phyloP scores from a whole-genome alignment of 2,888 invertebrate species.

The Tolmerus cingulatus region DNA sequence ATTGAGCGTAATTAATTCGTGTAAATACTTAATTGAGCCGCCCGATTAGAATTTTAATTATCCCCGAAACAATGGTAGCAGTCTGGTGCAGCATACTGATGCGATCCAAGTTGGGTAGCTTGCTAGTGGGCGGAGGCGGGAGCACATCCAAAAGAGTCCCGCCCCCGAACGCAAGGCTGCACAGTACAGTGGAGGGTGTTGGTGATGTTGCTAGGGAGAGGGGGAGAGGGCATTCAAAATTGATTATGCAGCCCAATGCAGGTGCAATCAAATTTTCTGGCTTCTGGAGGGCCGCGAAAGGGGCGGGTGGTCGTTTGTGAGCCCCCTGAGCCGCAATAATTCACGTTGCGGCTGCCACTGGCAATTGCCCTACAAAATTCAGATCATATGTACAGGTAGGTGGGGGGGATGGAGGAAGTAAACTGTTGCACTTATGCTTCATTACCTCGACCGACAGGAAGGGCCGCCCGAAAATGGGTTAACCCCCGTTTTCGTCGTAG shows the following conservation, averaged over 20 bases:
- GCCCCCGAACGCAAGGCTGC: neutral
- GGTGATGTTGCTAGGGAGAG: neutral
- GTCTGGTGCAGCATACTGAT: neutral
- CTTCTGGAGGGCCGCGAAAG: neutral
- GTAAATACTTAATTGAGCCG: constrained; percentile 40
- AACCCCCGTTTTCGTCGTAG: neutral
- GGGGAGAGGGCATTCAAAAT: neutral
- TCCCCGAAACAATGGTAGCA: constrained; percentile 23
- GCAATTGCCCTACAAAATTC: constrained; percentile 1
- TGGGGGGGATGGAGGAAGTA: neutral
- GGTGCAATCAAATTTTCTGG: neutral
- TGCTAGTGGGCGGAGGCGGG: neutral
- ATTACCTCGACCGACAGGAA: neutral
- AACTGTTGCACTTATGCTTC: constrained; percentile 13
- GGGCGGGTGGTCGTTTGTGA: neutral
- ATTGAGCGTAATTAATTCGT: constrained; percentile 23
- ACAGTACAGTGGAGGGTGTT: neutral
- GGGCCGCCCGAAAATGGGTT: neutral
- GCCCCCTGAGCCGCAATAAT: neutral
- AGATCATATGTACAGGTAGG: neutral
- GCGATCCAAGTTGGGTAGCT: neutral
- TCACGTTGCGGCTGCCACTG: neutral
- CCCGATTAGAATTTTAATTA: constrained; percentile 38
- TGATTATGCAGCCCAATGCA: neutral
- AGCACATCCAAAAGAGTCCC: neutral